A percentile compares a stretch with the other conserved stretches of the same genome.
phyloP scores from a whole-genome alignment of 2,113 vertebrate genomes.

The Sapajus apella region DNA sequence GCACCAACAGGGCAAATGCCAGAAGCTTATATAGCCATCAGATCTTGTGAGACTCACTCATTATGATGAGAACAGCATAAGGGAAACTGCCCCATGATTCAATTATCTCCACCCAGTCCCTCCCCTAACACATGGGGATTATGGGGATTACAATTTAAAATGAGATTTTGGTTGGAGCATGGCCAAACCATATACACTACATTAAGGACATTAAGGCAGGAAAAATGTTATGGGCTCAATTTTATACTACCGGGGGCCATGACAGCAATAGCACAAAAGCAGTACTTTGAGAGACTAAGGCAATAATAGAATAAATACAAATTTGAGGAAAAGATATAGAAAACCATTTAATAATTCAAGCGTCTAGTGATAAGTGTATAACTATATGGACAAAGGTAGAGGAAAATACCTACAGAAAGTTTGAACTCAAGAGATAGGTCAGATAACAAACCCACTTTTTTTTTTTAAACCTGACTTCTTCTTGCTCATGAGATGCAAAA shows the following conservation, averaged over 20 bases:
- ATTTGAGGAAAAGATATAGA: not conserved
- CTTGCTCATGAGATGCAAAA: not conserved
- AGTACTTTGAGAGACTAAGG: not conserved
- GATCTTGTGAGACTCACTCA: too few species aligned
- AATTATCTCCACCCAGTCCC: too few species aligned
- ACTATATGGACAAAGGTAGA: not conserved
- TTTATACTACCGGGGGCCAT: not conserved
- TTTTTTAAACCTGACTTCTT: not conserved
- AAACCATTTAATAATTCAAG: not conserved
- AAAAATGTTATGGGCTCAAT: not conserved
- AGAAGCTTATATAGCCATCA: too few species aligned
- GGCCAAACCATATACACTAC: too few species aligned
- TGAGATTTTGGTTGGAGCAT: too few species aligned
- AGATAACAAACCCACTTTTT: not conserved
- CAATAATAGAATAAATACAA: not conserved
- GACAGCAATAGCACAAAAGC: not conserved
- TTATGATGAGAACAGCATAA: too few species aligned
- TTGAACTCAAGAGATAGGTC: not conserved
- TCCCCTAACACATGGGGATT: too few species aligned
- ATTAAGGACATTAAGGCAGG: not conserved
- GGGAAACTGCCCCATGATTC: too few species aligned
- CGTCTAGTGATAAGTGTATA: not conserved
- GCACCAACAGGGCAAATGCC: too few species aligned
- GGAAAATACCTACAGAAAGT: not conserved
- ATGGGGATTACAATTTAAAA: too few species aligned